These are phyloP conservation scores for Triplophysa tibetana DNA, from an alignment of 2,113 vertebrate species.

Conservation along the genomic window DNA sequence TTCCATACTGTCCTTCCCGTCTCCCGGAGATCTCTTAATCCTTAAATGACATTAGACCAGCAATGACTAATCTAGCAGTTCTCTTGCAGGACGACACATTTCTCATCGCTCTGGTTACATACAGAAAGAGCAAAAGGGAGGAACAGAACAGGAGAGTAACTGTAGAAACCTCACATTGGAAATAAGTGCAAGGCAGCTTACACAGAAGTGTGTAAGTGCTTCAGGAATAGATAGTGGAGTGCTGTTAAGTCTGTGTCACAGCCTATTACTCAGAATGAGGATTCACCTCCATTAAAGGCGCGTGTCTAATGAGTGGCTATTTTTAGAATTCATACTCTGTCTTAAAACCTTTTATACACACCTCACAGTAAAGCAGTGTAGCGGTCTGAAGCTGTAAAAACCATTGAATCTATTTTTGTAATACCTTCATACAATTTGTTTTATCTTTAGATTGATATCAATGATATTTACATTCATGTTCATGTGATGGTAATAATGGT, in stretches of 20 bases:
- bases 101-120: slow-evolving; percentile 15
- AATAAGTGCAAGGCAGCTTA: slow-evolving; percentile 15
- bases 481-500: neutral
- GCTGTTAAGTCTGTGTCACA: slow-evolving; percentile 44
- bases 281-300: slow-evolving; percentile 55
- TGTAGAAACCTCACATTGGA: slow-evolving; percentile 1
- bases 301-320: slow-evolving; percentile 59
- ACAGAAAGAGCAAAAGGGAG: slow-evolving; percentile 10
- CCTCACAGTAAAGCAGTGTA: neutral
- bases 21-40: slow-evolving; percentile 42
- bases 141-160: neutral
- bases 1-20: slow-evolving; percentile 20
- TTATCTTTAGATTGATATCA: neutral
- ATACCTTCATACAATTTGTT: neutral
- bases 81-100: slow-evolving; percentile 23
- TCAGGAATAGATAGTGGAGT: slow-evolving; percentile 9
- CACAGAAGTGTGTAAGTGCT: slow-evolving; percentile 17
- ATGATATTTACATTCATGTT: neutral
- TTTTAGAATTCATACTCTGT: slow-evolving; percentile 59
- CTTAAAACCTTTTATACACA: slow-evolving; percentile 51
- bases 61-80: slow-evolving; percentile 38
- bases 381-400: slow-evolving; percentile 42
- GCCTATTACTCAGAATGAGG: slow-evolving; percentile 44
- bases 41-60: slow-evolving; percentile 34
- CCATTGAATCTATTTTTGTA: slow-evolving; percentile 45